These are phyloP conservation scores for Dynastes maya DNA, from an alignment of 2,888 invertebrate species.

Conservation along the genomic window DNA sequence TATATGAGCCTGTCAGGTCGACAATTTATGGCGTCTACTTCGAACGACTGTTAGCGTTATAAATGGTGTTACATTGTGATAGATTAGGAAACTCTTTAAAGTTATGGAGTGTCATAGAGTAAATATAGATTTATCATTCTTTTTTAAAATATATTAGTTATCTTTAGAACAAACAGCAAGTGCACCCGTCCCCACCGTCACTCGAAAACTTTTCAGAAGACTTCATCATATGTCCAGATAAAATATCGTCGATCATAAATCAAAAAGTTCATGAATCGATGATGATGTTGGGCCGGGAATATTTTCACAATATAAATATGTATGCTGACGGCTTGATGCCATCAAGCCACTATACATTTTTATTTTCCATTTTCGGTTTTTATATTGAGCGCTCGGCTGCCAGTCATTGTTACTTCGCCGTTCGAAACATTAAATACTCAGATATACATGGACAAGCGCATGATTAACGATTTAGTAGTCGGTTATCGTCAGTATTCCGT, in stretches of 20 bases:
- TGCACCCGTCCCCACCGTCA: not conserved
- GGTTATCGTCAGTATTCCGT: constrained; percentile 4
- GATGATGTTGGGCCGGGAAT: constrained; percentile 9
- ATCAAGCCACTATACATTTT: constrained; percentile 16
- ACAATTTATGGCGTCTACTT: too few relatives aligned
- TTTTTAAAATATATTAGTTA: not conserved
- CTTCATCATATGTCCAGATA: not conserved
- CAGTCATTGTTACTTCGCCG: constrained; percentile 9
- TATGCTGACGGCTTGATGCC: not conserved
- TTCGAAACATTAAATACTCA: not conserved
- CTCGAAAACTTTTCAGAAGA: not conserved
- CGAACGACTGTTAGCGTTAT: too few relatives aligned
- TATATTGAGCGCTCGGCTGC: not conserved
- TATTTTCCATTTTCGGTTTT: constrained; percentile 27
- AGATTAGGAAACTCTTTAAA: too few relatives aligned
- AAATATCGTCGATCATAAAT: constrained; percentile 13
- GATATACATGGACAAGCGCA: constrained; percentile 2
- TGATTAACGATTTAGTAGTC: constrained; percentile 23
- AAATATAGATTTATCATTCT: too few relatives aligned
- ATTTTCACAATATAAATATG: constrained; percentile 24
- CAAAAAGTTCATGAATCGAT: constrained; percentile 27
- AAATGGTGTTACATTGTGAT: too few relatives aligned
- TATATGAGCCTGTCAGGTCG: too few relatives aligned
- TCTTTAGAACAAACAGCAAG: not conserved
- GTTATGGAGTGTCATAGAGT: too few relatives aligned